Base-by-base conservation (phyloP, 2,888 invertebrate species). In the Thecocarcelia acutangulata region DNA sequence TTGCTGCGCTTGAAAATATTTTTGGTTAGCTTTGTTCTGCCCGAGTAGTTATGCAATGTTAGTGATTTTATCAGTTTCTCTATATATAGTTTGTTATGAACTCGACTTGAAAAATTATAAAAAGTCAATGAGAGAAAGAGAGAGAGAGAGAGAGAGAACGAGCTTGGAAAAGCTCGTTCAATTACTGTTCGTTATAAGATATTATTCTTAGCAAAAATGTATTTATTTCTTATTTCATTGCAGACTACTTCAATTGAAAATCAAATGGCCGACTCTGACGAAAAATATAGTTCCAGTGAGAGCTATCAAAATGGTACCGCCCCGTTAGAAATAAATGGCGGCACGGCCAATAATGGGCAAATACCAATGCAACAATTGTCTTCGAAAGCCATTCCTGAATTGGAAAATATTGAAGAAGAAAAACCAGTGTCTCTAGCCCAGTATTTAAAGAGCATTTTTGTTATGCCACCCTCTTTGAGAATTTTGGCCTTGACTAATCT, bases 401-500 rank as follows among this genome's bases (percentile, higher is more conserved):
- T 80, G 19, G 81, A 85, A 28, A 81, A 74, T 3, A 64, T 70
- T 2, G 75, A 85, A 11, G 83, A 84, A 3, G 85, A 87, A 12
- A 84, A 86, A 0, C 87, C 88, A 0, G 84, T 90, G 1, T 87
- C 90, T 2, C 64, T 91, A 21, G 58, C 84, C 5, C 85, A 89
- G 73, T 91, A 91, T 74, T 87, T 94, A 11, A 90, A 91, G 80
- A 93, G 93, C 69, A 93, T 94, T 59, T 88, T 94, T 19, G 89
- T 91, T 42, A 93, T 94, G 92, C 94, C 94, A 0, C 87, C 88
- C 84, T 93, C 93, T 0, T 90, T 94, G 86, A 87, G 92, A 54
- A 91, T 93, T 77, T 88, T 94, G 69, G 93, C 93, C 72, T 81
- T 93, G 37, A 93, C 94, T 2, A 94, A 94, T 88, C 91, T 93